Conservation (phyloP, 1,140 invertebrate species). For the Eueides isabella region DNA sequence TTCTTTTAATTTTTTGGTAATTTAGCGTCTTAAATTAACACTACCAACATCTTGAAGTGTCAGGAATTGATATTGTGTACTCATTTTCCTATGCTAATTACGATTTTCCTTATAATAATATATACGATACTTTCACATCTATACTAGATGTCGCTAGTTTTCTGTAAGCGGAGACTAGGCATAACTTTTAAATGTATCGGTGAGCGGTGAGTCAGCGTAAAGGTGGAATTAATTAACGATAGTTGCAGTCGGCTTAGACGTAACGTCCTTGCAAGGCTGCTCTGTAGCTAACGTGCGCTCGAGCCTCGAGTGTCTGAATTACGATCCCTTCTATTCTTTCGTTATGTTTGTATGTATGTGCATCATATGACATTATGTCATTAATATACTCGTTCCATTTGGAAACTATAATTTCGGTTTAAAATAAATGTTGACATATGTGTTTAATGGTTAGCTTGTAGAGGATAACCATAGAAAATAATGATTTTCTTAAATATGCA, state of each 20-base stretch:
- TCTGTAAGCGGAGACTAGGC: conserved; percentile 27
- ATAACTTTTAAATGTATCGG: conserved; percentile 43
- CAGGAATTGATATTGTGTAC: neutral
- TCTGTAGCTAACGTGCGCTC: conserved; percentile 36
- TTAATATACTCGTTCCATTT: neutral
- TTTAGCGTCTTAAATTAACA: no score
- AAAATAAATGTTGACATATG: no score
- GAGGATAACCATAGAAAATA: neutral
- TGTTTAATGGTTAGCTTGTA: no score
- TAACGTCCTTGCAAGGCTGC: conserved; percentile 78
- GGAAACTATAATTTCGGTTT: neutral
- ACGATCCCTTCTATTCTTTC: conserved; percentile 7
- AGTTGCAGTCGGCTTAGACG: conserved; percentile 67
- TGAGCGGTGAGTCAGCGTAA: conserved; percentile 68
- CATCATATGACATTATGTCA: neutral
- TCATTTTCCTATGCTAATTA: neutral
- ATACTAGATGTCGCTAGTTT: conserved; percentile 47
- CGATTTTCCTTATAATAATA: neutral
- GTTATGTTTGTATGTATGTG: neutral
- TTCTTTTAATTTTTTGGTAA: no score
- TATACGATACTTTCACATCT: neutral
- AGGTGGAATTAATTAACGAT: conserved; percentile 76
- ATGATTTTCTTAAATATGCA: neutral
- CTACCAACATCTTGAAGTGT: no score
- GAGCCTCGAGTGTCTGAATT: conserved; percentile 19